Percentiles rank a stretch among this genome's conserved stretches.
Evolutionary conservation across 2,888 invertebrate species (phyloP).

Genomic region (Acronicta aceris): DNA sequence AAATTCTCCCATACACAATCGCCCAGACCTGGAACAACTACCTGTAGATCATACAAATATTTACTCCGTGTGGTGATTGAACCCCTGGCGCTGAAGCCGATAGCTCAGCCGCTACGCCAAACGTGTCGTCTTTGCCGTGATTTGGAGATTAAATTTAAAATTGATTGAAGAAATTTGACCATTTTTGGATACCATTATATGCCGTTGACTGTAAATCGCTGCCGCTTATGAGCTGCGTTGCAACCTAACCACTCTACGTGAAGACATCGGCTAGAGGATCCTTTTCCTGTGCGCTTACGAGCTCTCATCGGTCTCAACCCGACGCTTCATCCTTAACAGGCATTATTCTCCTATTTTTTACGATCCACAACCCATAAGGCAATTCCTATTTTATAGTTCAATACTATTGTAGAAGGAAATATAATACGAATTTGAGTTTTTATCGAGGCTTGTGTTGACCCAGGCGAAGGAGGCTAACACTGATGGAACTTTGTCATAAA

Average conservation of each 20-base stretch:
- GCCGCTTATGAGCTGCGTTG: not conserved
- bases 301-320: slow-evolving; percentile 22
- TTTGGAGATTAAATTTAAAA: too few species aligned
- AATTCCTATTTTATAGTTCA: slow-evolving; percentile 23
- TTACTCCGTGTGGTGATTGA: too few species aligned
- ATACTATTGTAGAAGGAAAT: slow-evolving; percentile 8
- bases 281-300: slow-evolving; percentile 34
- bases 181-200: too few species aligned
- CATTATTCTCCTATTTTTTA: slow-evolving; percentile 46
- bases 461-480: not conserved
- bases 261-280: slow-evolving; percentile 35
- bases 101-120: too few species aligned
- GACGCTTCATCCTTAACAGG: slow-evolving; percentile 20
- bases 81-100: too few species aligned
- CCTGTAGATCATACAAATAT: too few species aligned
- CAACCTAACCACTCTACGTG: slow-evolving; percentile 14
- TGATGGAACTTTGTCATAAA: too few species aligned
- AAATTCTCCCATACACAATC: too few species aligned
- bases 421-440: slow-evolving; percentile 18
- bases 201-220: too few species aligned
- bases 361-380: slow-evolving; percentile 33
- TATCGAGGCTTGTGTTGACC: not conserved
- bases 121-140: too few species aligned
- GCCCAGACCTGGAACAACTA: too few species aligned
- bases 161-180: too few species aligned